Conservation (phyloP, 2,888 invertebrate genomes). For the Nomada goodeniana region DNA sequence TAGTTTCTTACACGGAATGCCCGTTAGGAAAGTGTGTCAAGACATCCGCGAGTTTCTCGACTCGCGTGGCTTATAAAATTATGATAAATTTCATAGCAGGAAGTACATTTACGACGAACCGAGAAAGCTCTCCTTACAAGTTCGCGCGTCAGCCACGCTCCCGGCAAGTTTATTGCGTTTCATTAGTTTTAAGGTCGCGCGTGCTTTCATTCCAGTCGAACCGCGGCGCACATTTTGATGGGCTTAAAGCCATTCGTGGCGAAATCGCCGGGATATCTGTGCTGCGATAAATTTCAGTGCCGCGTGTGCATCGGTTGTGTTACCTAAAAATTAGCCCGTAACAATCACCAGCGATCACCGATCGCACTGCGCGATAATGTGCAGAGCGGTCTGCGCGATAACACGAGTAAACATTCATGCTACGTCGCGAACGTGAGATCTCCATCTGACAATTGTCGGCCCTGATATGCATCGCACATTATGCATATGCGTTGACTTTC, state of each 20-base stretch:
- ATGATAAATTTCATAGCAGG: slow-evolving; percentile 47
- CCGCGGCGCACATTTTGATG: slow-evolving; percentile 11
- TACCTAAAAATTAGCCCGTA: slow-evolving; percentile 59
- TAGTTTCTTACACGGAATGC: slow-evolving; percentile 54
- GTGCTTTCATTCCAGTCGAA: slow-evolving; percentile 30
- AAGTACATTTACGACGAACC: slow-evolving; percentile 13
- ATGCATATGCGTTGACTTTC: not conserved
- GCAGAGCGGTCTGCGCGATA: slow-evolving; percentile 35
- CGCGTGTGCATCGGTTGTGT: slow-evolving; percentile 34
- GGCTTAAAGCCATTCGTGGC: not conserved
- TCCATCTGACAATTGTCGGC: slow-evolving; percentile 26
- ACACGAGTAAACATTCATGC: slow-evolving; percentile 37
- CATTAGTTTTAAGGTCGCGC: slow-evolving; percentile 21
- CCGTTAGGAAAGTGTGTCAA: slow-evolving; percentile 60
- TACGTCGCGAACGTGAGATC: slow-evolving; percentile 30
- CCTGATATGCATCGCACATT: not conserved
- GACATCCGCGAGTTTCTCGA: slow-evolving; percentile 49
- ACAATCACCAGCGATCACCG: slow-evolving; percentile 57
- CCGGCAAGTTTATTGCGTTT: slow-evolving; percentile 24
- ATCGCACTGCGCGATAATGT: slow-evolving; percentile 47
- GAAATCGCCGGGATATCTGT: slow-evolving; percentile 13
- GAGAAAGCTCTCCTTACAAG: slow-evolving; percentile 28
- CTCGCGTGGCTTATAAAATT: slow-evolving; percentile 48
- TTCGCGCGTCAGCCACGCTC: not conserved
- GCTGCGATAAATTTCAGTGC: slow-evolving; percentile 35